phyloP scores from a whole-genome alignment of 2,797 vertebrate species.

The Anomalospiza imberbis region DNA sequence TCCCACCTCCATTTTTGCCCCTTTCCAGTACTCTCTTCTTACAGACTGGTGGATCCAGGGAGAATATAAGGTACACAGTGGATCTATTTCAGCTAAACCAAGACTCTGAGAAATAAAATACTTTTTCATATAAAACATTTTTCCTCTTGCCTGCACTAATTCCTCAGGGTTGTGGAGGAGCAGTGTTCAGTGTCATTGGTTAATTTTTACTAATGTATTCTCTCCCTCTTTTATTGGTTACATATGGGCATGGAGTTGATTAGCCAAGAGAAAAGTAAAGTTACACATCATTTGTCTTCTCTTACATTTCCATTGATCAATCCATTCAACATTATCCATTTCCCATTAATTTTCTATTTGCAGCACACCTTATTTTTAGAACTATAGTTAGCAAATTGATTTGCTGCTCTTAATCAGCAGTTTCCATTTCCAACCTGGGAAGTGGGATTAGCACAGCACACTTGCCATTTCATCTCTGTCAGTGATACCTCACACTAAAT shows the following conservation, averaged over 20 bases:
- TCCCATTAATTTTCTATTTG: conserved; percentile 45
- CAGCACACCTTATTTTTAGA: conserved; percentile 44
- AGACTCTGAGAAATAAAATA: not conserved
- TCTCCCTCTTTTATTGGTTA: conserved; percentile 11
- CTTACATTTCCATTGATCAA: conserved; percentile 30
- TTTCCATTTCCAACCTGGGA: conserved; percentile 18
- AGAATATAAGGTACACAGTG: not conserved
- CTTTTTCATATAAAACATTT: not conserved
- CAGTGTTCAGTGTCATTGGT: not conserved
- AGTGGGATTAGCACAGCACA: conserved; percentile 16
- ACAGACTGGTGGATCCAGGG: not conserved
- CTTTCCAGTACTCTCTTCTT: not conserved
- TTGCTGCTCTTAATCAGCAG: conserved; percentile 49
- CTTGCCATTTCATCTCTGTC: conserved; percentile 17
- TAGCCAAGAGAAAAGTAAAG: conserved; percentile 31
- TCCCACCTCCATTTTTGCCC: not conserved
- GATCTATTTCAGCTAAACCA: not conserved
- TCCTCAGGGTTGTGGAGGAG: not conserved
- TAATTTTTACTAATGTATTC: conserved; percentile 22
- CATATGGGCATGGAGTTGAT: not conserved
- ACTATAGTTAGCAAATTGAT: conserved; percentile 30
- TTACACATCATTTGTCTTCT: conserved; percentile 40
- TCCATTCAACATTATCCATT: conserved; percentile 9
- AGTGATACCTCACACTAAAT: not conserved
- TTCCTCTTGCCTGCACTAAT: not conserved